Evolutionary conservation across 2,797 vertebrate genomes (phyloP), one percentile per base, ranked within the genome.

Genomic region (Gymnothorax reevesii): DNA sequence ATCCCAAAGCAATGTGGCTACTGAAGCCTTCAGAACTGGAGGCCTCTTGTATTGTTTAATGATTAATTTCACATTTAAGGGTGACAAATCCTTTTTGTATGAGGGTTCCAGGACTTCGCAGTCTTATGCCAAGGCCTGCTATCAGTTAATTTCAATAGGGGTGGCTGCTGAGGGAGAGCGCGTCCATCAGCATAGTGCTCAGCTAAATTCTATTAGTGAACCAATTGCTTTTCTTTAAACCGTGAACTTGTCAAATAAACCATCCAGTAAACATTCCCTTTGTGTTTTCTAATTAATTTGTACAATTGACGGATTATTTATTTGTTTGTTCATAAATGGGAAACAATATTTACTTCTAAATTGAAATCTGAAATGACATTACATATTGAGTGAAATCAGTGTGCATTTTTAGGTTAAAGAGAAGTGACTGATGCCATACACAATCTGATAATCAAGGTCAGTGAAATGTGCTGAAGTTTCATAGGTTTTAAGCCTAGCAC

Each of bases 1-100:
- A 49, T 55, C 77, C 52, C 49, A 80, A n/a, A 80, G n/a, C 49
- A 80, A 20, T 55, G 13, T 15, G 73, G 15, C 52, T 77, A 77
- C 52, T 77, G 52, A 77, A 17, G 52, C 4, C 52, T 4, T 80
- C 17, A 55, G 52, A 55, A 20, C n/a, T 49, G 42, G 17, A 42
- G 77, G 77, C 10, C 42, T 5, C 42, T 77, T 49, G 7, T 52
- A 77, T 12, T 9, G 49, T 80, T 80, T 54, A 80, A 80, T 55
- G 52, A 80, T 80, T 52, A 80, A 54, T 80, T 80, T 55, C 54
- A 52, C 55, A 25, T 80, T 7, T 22, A 52, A 55, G 52, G 49
- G 52, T 80, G 77, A 80, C 77, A 54, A 80, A 80, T 80, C 49
- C 77, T 80, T 80, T 55, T 54, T 80, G 17, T n/a, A 55, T 22